Evolutionary conservation across 2,888 invertebrate genomes (phyloP).

Genomic region (Elegia similella): DNA sequence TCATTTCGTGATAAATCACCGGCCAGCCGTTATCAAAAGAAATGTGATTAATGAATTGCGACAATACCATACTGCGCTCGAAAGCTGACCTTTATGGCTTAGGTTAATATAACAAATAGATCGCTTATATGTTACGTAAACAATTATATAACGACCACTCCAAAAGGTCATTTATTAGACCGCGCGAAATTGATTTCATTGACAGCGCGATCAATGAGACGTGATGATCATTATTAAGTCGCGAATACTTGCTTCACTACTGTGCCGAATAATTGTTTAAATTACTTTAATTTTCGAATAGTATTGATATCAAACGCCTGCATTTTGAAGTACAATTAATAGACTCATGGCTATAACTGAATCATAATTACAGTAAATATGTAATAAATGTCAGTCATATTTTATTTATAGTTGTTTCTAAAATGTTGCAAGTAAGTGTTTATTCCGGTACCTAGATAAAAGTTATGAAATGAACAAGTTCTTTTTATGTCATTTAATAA

Average conservation of each 20-base stretch:
- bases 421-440: background rate
- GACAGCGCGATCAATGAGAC: constrained; percentile 9
- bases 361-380: too few relatives aligned
- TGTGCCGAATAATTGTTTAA: background rate
- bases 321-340: background rate
- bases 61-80: constrained; percentile 27
- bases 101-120: constrained; percentile 10
- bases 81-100: constrained; percentile 20
- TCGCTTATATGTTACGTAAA: constrained; percentile 9
- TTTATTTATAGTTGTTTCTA: background rate
- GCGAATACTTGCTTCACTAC: background rate
- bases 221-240: background rate
- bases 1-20: constrained; percentile 5
- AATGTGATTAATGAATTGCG: constrained; percentile 42
- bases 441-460: background rate
- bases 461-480: background rate
- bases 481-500: constrained; percentile 1
- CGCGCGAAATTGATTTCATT: background rate
- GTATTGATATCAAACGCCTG: background rate
- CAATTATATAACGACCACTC: constrained; percentile 4
- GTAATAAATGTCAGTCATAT: too few relatives aligned
- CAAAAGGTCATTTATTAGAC: constrained; percentile 12
- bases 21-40: constrained; percentile 26
- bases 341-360: background rate
- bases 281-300: background rate